A percentile compares a stretch with the other conserved stretches of the same genome.
Conservation (phyloP, 2,113 vertebrate species). For the Baryphthengus martii region DNA sequence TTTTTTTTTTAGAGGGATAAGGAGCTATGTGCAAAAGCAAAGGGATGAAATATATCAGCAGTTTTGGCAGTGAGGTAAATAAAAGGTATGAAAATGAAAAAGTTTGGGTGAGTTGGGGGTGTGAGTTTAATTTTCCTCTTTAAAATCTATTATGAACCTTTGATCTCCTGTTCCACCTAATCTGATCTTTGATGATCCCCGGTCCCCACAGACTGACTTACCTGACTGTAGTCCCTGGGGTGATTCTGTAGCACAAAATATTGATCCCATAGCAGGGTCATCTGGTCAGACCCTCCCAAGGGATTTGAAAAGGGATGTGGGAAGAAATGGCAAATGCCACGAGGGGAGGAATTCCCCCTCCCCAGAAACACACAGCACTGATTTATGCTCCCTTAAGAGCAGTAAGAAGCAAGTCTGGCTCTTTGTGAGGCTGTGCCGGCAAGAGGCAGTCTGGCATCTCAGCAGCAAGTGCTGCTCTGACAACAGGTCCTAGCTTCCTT, state of each 20-base stretch:
- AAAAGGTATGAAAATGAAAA: neutral
- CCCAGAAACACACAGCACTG: neutral
- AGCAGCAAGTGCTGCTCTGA: neutral
- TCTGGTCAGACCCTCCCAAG: rapidly evolving
- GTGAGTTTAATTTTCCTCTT: neutral
- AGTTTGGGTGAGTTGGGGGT: neutral
- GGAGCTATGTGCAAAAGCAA: neutral
- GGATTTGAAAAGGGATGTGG: neutral
- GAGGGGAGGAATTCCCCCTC: neutral
- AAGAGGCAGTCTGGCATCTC: neutral
- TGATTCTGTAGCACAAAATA: neutral
- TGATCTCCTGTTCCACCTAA: neutral
- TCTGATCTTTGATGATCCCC: neutral
- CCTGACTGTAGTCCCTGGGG: neutral
- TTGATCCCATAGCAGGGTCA: neutral
- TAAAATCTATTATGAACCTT: neutral
- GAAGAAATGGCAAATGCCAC: neutral
- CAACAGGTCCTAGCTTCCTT: neutral
- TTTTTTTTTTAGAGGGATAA: neutral
- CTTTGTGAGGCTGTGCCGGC: neutral
- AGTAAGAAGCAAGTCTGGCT: neutral
- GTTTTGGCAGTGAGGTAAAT: neutral
- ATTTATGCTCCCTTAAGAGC: neutral
- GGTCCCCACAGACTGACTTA: neutral
- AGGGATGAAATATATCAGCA: neutral